Base-by-base conservation (phyloP, 1,140 invertebrate species). In the Trachymyrmex cornetzi region DNA sequence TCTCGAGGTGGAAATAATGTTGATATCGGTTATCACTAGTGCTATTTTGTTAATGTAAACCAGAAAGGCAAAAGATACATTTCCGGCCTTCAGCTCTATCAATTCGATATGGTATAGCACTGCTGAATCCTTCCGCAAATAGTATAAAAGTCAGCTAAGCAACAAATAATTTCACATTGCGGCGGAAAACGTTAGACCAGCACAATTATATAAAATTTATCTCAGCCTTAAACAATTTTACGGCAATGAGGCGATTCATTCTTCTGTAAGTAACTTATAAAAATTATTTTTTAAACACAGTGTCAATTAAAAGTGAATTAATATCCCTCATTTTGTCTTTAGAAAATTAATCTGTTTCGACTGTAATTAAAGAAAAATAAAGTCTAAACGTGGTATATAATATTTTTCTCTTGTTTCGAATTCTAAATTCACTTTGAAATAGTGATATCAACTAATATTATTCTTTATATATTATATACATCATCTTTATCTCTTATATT, bases 261-360 rank as follows among this genome's bases (percentile, higher is more conserved):
- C 1, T 84, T 50, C n/a, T 84, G 80, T 84, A 63, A 72, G 67
- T 82, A 82, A 44, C 0, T 48, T 14, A 2, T 16, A 57, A 48
- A 9, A 67, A 11, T 55, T 7, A 57, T 14, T 57, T 38, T 19
- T 55, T 71, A 1, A 74, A 72, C 3, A 72, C 19, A 0, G 6
- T 67, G 19, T 82, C 4, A 71, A 7, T 27, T 0, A 30, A 22
- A 69, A n/a, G 2, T 7, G 7, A 14, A n/a, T 44, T 6, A 0
- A 3, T 14, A 69, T 61, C 14, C 2, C 3, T 22, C n/a, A 19
- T 16, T 34, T 79, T 16, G 11, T 22, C 3, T 14, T n/a, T 64
- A 30, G 0, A 50, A 79, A 22, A 66, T 16, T 66, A 53, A 79
- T 50, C 19, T 50, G 6, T 0, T 14, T 69, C 3, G 14, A 24